These are phyloP conservation scores for Acanthosepion pharaonis DNA, from an alignment of 2,888 invertebrate species.

Conservation along the genomic window DNA sequence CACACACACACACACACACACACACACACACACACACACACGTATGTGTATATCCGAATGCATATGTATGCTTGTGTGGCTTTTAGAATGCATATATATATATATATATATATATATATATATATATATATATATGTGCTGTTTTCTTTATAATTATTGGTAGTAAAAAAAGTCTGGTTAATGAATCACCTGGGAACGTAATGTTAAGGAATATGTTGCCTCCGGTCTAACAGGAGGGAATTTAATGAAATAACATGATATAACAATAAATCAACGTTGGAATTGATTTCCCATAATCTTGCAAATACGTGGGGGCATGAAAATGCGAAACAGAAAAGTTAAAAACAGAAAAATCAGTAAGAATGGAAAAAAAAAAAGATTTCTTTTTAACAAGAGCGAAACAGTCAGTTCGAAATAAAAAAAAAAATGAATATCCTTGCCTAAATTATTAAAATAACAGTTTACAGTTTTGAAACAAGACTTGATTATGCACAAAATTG, in stretches of 20 bases:
- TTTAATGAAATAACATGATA: constrained; percentile 8
- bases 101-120: background rate
- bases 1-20: background rate
- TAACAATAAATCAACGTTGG: background rate
- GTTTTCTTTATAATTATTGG: background rate
- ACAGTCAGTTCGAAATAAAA: background rate
- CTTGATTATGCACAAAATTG: background rate
- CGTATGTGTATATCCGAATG: background rate
- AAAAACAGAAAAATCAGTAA: background rate
- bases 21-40: too few relatives aligned
- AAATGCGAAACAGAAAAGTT: background rate
- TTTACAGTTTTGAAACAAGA: background rate
- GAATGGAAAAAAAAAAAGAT: background rate
- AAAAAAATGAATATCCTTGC: background rate
- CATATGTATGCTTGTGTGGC: background rate
- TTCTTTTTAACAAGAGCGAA: constrained; percentile 18
- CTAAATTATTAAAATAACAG: background rate
- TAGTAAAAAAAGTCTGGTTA: background rate
- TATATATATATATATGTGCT: background rate
- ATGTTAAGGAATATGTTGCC: background rate
- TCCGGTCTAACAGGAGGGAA: background rate
- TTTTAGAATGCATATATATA: background rate
- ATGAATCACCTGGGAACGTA: background rate
- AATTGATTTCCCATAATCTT: constrained; percentile 33
- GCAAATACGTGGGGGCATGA: background rate